phyloP scores from a whole-genome alignment of 2,797 vertebrate genomes.

The Odontamblyopus rebecca region DNA sequence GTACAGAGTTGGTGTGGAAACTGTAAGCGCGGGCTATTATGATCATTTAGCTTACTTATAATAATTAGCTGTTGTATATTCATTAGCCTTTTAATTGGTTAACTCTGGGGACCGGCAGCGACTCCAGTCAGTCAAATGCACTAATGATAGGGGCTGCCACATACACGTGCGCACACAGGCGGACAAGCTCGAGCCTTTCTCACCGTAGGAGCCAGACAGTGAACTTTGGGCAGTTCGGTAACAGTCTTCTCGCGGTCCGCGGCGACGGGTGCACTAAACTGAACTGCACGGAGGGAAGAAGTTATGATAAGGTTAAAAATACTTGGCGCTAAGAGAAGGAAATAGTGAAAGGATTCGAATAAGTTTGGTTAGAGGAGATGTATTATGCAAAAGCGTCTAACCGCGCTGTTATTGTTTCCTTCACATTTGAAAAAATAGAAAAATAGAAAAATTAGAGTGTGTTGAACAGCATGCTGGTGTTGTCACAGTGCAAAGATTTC shows the following conservation, averaged over 20 bases:
- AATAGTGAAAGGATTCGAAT: background rate
- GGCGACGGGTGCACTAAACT: background rate
- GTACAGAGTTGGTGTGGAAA: constrained; percentile 51
- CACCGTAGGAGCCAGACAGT: constrained; percentile 51
- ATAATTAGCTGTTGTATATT: constrained; percentile 82
- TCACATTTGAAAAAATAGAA: too few species aligned
- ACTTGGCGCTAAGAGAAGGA: background rate
- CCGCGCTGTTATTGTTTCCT: too few species aligned
- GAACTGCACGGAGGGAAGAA: background rate
- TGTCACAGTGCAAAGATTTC: too few species aligned
- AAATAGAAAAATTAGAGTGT: too few species aligned
- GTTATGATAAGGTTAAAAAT: background rate
- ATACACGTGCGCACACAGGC: constrained; percentile 16
- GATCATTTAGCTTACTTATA: constrained; percentile 75
- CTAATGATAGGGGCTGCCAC: constrained; percentile 59
- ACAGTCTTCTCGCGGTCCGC: constrained; percentile 31
- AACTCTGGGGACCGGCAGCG: constrained; percentile 69
- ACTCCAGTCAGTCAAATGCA: constrained; percentile 72
- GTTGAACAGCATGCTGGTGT: too few species aligned
- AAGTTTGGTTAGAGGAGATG: background rate
- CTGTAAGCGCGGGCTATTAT: constrained; percentile 63
- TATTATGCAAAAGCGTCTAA: too few species aligned
- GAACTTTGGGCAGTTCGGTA: constrained; percentile 55
- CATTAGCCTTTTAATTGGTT: constrained; percentile 81
- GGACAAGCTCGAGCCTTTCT: constrained; percentile 14